Base-by-base conservation (phyloP, 2,113 vertebrate species). In the Pelvicachromis taeniatus region DNA sequence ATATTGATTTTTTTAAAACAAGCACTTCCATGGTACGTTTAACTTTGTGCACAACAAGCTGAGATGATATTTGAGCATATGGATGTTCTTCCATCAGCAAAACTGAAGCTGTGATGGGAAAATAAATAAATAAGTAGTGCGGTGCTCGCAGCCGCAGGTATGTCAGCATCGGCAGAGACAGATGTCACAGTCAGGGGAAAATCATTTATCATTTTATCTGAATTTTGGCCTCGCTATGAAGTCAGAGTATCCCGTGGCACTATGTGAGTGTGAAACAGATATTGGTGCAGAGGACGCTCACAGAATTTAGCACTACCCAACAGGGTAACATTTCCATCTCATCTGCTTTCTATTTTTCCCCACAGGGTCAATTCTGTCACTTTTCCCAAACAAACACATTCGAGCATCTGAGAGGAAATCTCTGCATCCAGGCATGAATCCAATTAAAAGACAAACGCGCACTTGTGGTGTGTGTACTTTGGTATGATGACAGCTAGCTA, bases 361-460 rank as follows among this genome's bases (percentile, higher is more conserved):
- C 54, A 84, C 50, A 78, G 35, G 42, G 33, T 82, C 38, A 63
- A 3, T 82, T 56, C 42, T 55, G 45, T 73, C 58, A 70, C 77
- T 79, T 85, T 31, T 29, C 48, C 52, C 17, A 31, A 56, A n/a
- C 42, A 80, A 42, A 84, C 17, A 12, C 77, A 80, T 53, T 5
- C 17, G n/a, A 82, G 87, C 65, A 2, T 19, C 31, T n/a, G 56
- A 82, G 61, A 61, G 63, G 48, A 56, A 80, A 70, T 56, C 45
- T 86, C 79, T 58, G 78, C 77, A 58, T 65, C 53, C 77, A 82
- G 55, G 63, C 83, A 78, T 90, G 78, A 82, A 86, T 78, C 85
- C 38, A 77, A 84, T 81, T 75, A 87, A 80, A 73, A 78, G 35
- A 85, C 63, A 82, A 86, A 87, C 56, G 77, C 45, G 78, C 77